Percentiles rank a stretch among this genome's conserved stretches.
phyloP scores from a whole-genome alignment of 2,888 invertebrate genomes.

The Apamea crenata region DNA sequence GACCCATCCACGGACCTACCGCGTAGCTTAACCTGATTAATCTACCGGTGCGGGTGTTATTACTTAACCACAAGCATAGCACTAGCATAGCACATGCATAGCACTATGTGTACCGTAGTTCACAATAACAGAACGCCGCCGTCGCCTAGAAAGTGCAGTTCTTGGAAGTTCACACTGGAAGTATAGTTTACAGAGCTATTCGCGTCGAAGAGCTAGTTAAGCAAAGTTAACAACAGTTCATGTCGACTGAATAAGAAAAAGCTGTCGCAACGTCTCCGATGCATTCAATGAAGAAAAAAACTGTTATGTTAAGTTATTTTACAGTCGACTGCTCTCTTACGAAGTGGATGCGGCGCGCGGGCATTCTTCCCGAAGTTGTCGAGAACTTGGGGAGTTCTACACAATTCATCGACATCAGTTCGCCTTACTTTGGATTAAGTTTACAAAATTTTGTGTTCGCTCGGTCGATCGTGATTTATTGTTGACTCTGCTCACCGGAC shows the following conservation, averaged over 20 bases:
- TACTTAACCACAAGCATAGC: not conserved
- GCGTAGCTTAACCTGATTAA: not conserved
- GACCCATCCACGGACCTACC: not conserved
- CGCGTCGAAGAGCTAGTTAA: slow-evolving; percentile 69
- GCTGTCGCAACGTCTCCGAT: slow-evolving; percentile 60
- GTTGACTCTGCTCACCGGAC: slow-evolving; percentile 63
- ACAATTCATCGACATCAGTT: slow-evolving; percentile 79
- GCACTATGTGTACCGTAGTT: not conserved
- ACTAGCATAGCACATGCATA: not conserved
- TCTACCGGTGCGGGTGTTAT: not conserved
- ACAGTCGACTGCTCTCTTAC: slow-evolving; percentile 78
- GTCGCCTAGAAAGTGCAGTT: slow-evolving; percentile 9
- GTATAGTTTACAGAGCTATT: slow-evolving; percentile 50
- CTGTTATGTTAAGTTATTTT: slow-evolving; percentile 80
- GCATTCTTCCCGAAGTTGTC: slow-evolving; percentile 76
- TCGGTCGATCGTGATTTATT: slow-evolving; percentile 75
- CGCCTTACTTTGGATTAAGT: slow-evolving; percentile 77
- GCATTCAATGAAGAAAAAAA: slow-evolving; percentile 72
- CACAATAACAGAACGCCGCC: slow-evolving; percentile 30
- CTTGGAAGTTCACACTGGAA: slow-evolving; percentile 34
- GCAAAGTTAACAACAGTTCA: slow-evolving; percentile 73
- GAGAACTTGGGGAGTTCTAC: slow-evolving; percentile 76
- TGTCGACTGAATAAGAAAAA: slow-evolving; percentile 71
- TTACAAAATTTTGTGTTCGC: slow-evolving; percentile 77
- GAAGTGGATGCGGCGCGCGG: slow-evolving; percentile 69